These are phyloP conservation scores for Spodoptera litura DNA, from an alignment of 1,140 invertebrate genomes.

Conservation along the genomic window DNA sequence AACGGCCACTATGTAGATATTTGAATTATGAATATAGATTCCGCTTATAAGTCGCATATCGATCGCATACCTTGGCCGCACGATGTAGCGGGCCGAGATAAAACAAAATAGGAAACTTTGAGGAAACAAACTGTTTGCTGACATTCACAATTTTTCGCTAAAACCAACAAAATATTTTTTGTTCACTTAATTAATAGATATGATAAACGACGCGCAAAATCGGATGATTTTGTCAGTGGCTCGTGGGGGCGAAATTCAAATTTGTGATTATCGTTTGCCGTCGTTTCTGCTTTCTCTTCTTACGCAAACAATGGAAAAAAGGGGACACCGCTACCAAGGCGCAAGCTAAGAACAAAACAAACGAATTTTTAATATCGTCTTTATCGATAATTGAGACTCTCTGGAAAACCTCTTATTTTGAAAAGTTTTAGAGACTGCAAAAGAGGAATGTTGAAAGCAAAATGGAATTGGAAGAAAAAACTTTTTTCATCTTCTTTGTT, in stretches of 20 bases:
- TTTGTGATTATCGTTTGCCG: conserved; percentile 81
- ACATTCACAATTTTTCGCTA: conserved; percentile 69
- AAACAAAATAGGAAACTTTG: conserved; percentile 52
- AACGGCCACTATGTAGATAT: conserved; percentile 73
- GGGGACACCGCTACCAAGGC: conserved; percentile 79
- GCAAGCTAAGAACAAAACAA: conserved; percentile 84
- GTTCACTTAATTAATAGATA: conserved; percentile 79
- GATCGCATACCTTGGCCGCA: conserved; percentile 17
- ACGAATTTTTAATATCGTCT: conserved; percentile 86
- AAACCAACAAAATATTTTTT: conserved; percentile 73
- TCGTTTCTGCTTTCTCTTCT: conserved; percentile 78
- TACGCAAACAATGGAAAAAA: conserved; percentile 84
- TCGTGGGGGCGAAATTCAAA: conserved; percentile 82
- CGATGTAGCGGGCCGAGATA: conserved; percentile 33
- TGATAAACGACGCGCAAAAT: conserved; percentile 83
- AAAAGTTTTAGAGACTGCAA: conserved; percentile 84
- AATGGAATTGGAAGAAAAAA: conserved; percentile 84
- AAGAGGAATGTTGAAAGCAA: conserved; percentile 83
- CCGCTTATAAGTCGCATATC: conserved; percentile 48
- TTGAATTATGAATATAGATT: conserved; percentile 68
- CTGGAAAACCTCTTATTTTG: conserved; percentile 85
- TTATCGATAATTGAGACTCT: conserved; percentile 86
- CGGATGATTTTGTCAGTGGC: conserved; percentile 78
- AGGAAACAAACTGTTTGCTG: conserved; percentile 61
- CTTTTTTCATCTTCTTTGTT: conserved; percentile 86